Conservation (phyloP, 2,797 vertebrate species). For the Caiman crocodilus region DNA sequence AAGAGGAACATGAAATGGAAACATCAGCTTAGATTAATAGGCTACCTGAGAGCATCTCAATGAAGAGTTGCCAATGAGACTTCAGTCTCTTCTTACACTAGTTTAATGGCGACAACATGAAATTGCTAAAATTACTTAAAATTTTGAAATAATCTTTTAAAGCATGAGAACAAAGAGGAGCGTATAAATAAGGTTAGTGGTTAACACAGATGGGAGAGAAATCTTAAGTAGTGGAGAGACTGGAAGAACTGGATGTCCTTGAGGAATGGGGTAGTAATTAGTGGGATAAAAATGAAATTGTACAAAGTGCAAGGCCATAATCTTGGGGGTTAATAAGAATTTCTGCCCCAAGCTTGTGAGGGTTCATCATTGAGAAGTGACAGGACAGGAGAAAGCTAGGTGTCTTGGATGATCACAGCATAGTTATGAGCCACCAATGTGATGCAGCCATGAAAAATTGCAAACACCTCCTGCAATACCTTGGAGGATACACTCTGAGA, state of each 20-base stretch:
- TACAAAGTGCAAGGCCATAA: background rate
- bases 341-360: background rate
- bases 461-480: background rate
- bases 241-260: fast-evolving
- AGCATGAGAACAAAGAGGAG: fast-evolving
- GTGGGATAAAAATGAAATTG: fast-evolving
- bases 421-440: background rate
- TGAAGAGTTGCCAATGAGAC: background rate
- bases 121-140: conserved; percentile 3
- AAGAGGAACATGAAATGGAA: background rate
- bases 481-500: background rate
- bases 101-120: background rate
- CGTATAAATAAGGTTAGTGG: fast-evolving
- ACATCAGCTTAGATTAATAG: conserved; percentile 30
- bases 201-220: background rate
- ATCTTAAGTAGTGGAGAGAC: background rate
- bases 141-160: conserved; percentile 19
- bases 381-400: background rate
- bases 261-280: fast-evolving
- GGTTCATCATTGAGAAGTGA: background rate
- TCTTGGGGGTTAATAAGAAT: background rate
- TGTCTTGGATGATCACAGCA: background rate
- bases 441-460: background rate
- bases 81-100: background rate
- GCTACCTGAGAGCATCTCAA: background rate